Conservation (phyloP, 2,888 invertebrate genomes). For the Zygothrica quintamaculata region DNA sequence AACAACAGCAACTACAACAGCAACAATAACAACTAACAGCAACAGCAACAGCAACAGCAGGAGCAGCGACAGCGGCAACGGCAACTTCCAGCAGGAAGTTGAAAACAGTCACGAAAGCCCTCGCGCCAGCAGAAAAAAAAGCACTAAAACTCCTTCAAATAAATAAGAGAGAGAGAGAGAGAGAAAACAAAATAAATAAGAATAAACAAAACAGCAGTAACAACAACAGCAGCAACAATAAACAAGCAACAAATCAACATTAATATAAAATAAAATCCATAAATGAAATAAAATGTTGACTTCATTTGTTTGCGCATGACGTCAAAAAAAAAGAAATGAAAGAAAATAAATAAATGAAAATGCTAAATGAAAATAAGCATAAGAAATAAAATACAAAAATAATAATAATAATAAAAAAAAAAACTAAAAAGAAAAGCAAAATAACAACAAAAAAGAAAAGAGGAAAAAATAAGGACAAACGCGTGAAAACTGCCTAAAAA, state of each 20-base stretch:
- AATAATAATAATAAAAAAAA: slow-evolving; percentile 29
- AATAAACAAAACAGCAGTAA: slow-evolving; percentile 35
- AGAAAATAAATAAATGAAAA: slow-evolving; percentile 4
- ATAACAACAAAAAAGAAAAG: slow-evolving; percentile 27
- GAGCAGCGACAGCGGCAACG: slow-evolving; percentile 9
- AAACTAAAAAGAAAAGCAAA: slow-evolving; percentile 14
- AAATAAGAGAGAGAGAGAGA: slow-evolving; percentile 31
- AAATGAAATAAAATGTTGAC: slow-evolving; percentile 74
- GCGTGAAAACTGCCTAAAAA: slow-evolving; percentile 43
- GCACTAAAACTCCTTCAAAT: slow-evolving; percentile 65
- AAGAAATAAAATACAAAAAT: slow-evolving; percentile 36
- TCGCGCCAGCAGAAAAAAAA: slow-evolving; percentile 34
- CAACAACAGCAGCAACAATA: slow-evolving; percentile 17
- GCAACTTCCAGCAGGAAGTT: slow-evolving; percentile 74
- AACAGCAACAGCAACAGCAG: slow-evolving; percentile 8
- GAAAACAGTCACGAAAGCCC: slow-evolving; percentile 74
- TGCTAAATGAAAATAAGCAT: slow-evolving; percentile 3
- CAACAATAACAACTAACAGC: slow-evolving; percentile 34
- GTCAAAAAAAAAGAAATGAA: slow-evolving; percentile 52
- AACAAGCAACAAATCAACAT: slow-evolving; percentile 59
- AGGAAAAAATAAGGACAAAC: slow-evolving; percentile 34
- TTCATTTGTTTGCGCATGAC: slow-evolving; percentile 74
- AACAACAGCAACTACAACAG: slow-evolving; percentile 52
- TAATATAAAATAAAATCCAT: slow-evolving; percentile 76
- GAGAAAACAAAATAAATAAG: slow-evolving; percentile 28